A percentile compares a stretch with the other conserved stretches of the same genome.
phyloP scores from a whole-genome alignment of 2,797 vertebrate genomes.

The Dermochelys coriacea region DNA sequence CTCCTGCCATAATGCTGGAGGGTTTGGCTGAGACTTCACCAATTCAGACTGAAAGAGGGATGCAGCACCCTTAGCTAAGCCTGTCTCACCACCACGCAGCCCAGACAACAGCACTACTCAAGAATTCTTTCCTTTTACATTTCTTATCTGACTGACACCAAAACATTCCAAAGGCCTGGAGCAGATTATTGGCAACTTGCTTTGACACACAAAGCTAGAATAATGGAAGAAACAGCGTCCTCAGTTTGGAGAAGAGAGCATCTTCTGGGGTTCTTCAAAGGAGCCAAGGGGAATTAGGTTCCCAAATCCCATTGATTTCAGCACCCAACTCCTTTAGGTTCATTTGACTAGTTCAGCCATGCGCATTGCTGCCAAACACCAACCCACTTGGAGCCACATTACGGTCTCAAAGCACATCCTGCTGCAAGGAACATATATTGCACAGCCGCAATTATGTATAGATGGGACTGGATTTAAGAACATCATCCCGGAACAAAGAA shows the following conservation, averaged over 20 bases:
- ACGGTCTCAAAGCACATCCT: background rate
- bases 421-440: background rate
- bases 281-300: background rate
- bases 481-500: background rate
- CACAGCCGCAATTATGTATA: background rate
- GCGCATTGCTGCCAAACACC: background rate
- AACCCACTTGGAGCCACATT: background rate
- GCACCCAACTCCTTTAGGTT: background rate
- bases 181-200: background rate
- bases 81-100: background rate
- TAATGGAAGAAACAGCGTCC: background rate
- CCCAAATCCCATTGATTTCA: background rate
- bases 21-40: background rate
- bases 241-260: background rate
- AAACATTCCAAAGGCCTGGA: background rate
- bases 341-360: background rate
- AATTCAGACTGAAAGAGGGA: background rate
- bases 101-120: background rate
- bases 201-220: background rate
- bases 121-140: background rate
- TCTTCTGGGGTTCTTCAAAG: background rate
- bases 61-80: background rate
- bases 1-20: background rate
- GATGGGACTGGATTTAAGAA: background rate
- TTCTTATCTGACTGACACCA: background rate